Evolutionary conservation across 2,888 invertebrate genomes (phyloP).

Genomic region (Drosophila borealis): DNA sequence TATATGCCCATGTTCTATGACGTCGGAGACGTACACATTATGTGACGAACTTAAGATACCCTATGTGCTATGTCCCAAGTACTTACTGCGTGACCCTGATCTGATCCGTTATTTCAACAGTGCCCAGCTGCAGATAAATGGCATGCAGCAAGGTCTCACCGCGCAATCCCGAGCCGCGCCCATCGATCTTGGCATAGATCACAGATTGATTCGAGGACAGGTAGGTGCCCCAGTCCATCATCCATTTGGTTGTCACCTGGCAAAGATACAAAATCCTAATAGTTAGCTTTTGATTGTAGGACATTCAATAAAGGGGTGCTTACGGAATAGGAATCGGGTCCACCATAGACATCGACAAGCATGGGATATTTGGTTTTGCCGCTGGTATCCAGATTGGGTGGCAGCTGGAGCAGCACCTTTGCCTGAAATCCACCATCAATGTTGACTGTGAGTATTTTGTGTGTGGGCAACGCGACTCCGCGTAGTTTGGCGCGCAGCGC

Average conservation of each 20-base stretch:
- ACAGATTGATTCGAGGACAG: conserved; percentile 93
- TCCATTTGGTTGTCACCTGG: conserved; percentile 88
- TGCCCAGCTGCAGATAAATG: conserved; percentile 93
- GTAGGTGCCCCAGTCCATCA: conserved; percentile 94
- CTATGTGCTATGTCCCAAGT: not conserved
- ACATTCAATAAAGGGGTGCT: conserved; percentile 77
- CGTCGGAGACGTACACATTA: too few relatives aligned
- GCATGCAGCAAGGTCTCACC: conserved; percentile 94
- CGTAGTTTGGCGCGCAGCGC: conserved; percentile 86
- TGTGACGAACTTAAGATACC: too few relatives aligned
- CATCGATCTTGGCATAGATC: conserved; percentile 95
- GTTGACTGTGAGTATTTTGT: conserved; percentile 87
- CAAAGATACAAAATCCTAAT: not conserved
- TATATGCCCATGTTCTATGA: too few relatives aligned
- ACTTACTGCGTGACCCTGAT: conserved; percentile 90
- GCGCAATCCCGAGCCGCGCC: conserved; percentile 93
- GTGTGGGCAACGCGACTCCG: conserved; percentile 86
- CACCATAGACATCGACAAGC: conserved; percentile 95
- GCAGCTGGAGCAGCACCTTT: conserved; percentile 90
- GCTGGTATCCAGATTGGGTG: conserved; percentile 89
- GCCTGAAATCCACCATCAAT: conserved; percentile 89
- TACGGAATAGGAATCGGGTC: conserved; percentile 95
- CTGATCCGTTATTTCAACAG: conserved; percentile 96
- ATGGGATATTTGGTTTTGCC: conserved; percentile 91
- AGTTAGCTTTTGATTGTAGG: not conserved